These are phyloP conservation scores for Drosophila setosimentum DNA, from an alignment of 2,888 invertebrate species.

Conservation along the genomic window DNA sequence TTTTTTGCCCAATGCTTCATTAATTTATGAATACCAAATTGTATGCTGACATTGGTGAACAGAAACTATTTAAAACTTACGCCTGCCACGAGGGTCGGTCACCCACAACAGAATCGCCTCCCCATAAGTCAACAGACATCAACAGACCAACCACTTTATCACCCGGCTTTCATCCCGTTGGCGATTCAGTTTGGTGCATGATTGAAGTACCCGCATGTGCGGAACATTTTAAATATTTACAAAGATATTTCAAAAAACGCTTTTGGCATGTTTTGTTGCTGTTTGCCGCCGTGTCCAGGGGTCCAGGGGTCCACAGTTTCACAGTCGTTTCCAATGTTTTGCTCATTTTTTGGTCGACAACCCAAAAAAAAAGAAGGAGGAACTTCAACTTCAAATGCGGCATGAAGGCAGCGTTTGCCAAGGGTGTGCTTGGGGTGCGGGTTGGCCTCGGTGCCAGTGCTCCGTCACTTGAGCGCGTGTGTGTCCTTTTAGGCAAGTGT, in stretches of 20 bases:
- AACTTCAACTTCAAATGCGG: slow-evolving; percentile 76
- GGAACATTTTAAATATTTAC: slow-evolving; percentile 80
- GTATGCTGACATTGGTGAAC: slow-evolving; percentile 68
- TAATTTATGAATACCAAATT: slow-evolving; percentile 80
- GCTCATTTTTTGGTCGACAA: slow-evolving; percentile 68
- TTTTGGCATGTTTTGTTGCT: slow-evolving; percentile 73
- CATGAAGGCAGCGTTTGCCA: slow-evolving; percentile 56
- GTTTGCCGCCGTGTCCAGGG: slow-evolving; percentile 48
- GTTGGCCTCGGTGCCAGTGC: slow-evolving; percentile 10
- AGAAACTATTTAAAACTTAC: slow-evolving; percentile 78
- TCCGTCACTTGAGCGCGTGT: slow-evolving; percentile 67
- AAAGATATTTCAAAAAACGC: slow-evolving; percentile 81
- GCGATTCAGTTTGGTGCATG: slow-evolving; percentile 70
- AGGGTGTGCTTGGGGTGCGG: neutral
- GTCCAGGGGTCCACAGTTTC: slow-evolving; percentile 46
- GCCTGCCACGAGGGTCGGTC: slow-evolving; percentile 39
- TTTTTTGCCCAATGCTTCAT: slow-evolving; percentile 62
- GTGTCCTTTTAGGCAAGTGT: slow-evolving; percentile 83
- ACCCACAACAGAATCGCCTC: slow-evolving; percentile 15
- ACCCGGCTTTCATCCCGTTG: slow-evolving; percentile 24
- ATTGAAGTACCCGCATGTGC: slow-evolving; percentile 80
- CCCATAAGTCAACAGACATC: slow-evolving; percentile 40
- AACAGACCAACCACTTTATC: slow-evolving; percentile 36
- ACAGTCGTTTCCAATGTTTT: slow-evolving; percentile 64
- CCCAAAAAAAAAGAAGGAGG: slow-evolving; percentile 28